Percentiles rank a stretch among this genome's conserved stretches.
phyloP scores from a whole-genome alignment of 2,888 invertebrate species.

The Cybosia mesomella region DNA sequence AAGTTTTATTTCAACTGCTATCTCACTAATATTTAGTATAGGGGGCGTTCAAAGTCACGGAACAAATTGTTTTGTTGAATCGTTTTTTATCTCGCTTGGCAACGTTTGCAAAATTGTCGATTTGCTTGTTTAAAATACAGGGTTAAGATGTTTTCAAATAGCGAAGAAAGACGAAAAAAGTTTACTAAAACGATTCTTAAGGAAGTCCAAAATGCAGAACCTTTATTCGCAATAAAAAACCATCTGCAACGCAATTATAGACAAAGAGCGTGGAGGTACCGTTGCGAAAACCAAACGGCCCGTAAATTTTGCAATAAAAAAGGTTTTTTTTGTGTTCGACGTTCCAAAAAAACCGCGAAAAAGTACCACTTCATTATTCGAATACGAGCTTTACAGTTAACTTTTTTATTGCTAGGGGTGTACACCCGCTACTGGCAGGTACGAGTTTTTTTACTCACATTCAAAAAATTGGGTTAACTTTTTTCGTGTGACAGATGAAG shows the following conservation, averaged over 20 bases:
- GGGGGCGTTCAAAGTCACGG: slow-evolving; percentile 39
- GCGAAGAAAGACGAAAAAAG: slow-evolving; percentile 59
- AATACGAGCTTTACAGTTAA: slow-evolving; percentile 69
- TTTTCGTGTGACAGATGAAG: slow-evolving; percentile 75
- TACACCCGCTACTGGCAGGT: slow-evolving; percentile 82
- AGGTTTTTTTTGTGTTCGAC: slow-evolving; percentile 46
- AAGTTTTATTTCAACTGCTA: slow-evolving; percentile 30
- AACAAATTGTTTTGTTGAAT: slow-evolving; percentile 35
- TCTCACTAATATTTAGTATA: slow-evolving; percentile 30
- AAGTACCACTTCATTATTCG: slow-evolving; percentile 63
- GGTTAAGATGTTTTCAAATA: slow-evolving; percentile 58
- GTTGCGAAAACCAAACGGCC: slow-evolving; percentile 70
- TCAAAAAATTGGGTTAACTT: slow-evolving; percentile 79
- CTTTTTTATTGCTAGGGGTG: slow-evolving; percentile 64
- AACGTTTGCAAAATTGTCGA: slow-evolving; percentile 51
- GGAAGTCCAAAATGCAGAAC: slow-evolving; percentile 54
- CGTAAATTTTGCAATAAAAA: slow-evolving; percentile 75
- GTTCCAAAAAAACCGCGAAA: slow-evolving; percentile 68
- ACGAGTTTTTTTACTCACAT: slow-evolving; percentile 71
- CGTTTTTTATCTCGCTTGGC: slow-evolving; percentile 47
- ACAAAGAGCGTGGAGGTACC: slow-evolving; percentile 69
- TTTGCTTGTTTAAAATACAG: slow-evolving; percentile 60
- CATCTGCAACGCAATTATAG: slow-evolving; percentile 68
- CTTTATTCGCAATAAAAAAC: slow-evolving; percentile 61
- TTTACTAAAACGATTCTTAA: slow-evolving; percentile 52